A percentile compares a stretch with the other conserved stretches of the same genome.
Evolutionary conservation across 2,888 invertebrate species (phyloP).

Genomic region (Coleophora deauratella): DNA sequence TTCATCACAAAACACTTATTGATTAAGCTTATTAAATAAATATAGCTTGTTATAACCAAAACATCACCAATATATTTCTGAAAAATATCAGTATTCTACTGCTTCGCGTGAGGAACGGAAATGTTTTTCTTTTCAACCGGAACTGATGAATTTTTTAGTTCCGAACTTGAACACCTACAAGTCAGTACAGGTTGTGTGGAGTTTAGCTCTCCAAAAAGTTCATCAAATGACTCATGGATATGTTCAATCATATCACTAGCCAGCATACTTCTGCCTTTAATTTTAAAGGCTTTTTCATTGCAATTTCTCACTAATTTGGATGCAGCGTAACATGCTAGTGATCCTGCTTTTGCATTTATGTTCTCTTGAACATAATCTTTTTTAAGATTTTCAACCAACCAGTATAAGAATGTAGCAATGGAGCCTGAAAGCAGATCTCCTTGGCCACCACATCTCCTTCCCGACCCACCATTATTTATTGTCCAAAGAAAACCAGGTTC

Average conservation of each 20-base stretch:
- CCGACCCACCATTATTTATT: slow-evolving; percentile 83
- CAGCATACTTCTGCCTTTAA: slow-evolving; percentile 87
- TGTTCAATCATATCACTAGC: slow-evolving; percentile 91
- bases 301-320: slow-evolving; percentile 86
- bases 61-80: too few relatives aligned
- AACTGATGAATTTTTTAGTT: too few relatives aligned
- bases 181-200: too few relatives aligned
- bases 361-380: slow-evolving; percentile 32
- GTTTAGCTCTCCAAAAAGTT: slow-evolving; percentile 37
- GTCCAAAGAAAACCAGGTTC: slow-evolving; percentile 61
- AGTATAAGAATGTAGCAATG: slow-evolving; percentile 87
- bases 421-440: slow-evolving; percentile 95
- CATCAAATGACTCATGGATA: slow-evolving; percentile 82
- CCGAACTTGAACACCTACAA: too few relatives aligned
- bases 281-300: slow-evolving; percentile 85
- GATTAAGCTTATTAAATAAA: too few relatives aligned
- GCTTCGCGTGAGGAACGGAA: too few relatives aligned
- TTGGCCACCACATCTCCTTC: slow-evolving; percentile 97
- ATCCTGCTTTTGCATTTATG: slow-evolving; percentile 63
- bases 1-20: too few relatives aligned
- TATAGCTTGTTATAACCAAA: too few relatives aligned
- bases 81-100: too few relatives aligned
- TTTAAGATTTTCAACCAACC: slow-evolving; percentile 74
- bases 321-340: slow-evolving; percentile 87
- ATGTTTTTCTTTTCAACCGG: too few relatives aligned